Evolutionary conservation across 2,113 vertebrate species (phyloP).

Genomic region (Psittacus erithacus): DNA sequence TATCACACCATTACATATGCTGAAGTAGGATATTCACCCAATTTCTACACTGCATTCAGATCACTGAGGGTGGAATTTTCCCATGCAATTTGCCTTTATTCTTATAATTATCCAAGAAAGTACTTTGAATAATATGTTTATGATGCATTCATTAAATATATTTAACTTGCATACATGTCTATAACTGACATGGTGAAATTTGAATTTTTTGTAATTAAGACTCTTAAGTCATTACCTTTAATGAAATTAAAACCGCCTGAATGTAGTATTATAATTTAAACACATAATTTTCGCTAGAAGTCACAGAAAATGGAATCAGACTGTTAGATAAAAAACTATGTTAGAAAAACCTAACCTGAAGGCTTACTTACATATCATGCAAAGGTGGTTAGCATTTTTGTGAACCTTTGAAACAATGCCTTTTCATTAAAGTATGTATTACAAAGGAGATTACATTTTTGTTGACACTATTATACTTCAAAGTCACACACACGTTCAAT

Average conservation of each 20-base stretch:
- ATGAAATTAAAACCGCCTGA: slow-evolving; percentile 33
- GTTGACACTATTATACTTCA: slow-evolving; percentile 47
- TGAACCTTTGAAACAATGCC: slow-evolving; percentile 56
- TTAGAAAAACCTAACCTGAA: slow-evolving; percentile 53
- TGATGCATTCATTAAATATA: slow-evolving; percentile 45
- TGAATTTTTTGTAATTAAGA: slow-evolving; percentile 22
- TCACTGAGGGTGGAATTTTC: neutral
- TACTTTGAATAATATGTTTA: slow-evolving; percentile 33
- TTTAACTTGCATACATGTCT: slow-evolving; percentile 24
- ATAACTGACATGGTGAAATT: slow-evolving; percentile 15
- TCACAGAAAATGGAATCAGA: slow-evolving; percentile 33
- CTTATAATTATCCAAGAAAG: slow-evolving; percentile 13
- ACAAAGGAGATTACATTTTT: slow-evolving; percentile 40
- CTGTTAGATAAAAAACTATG: slow-evolving; percentile 23
- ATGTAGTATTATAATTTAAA: slow-evolving; percentile 35
- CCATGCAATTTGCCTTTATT: slow-evolving; percentile 1
- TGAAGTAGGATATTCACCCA: neutral
- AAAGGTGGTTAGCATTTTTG: slow-evolving; percentile 36
- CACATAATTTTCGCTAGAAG: slow-evolving; percentile 20
- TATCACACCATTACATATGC: neutral
- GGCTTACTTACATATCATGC: slow-evolving; percentile 45
- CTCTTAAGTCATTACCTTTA: slow-evolving; percentile 44
- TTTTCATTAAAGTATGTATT: slow-evolving; percentile 46
- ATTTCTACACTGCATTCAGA: neutral
- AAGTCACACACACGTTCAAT: slow-evolving; percentile 19